Evolutionary conservation across 53 echinoderm and acorn worm genomes (phyloP), one percentile per base, ranked within the genome.

Genomic region (Holothuria leucospilota): DNA sequence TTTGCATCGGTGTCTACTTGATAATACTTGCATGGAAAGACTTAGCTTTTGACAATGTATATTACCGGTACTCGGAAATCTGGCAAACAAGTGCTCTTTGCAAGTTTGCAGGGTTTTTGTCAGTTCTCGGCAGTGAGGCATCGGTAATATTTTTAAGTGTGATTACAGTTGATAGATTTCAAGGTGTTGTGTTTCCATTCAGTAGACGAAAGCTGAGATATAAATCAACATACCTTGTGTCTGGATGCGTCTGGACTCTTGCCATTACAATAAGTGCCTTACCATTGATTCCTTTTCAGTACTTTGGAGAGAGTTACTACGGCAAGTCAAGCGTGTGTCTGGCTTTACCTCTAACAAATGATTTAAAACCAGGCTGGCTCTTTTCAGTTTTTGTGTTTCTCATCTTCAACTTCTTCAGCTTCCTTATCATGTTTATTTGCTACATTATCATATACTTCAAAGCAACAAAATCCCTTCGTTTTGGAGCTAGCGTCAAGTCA

Each of bases 1-100:
- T 96, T 29, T 69, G 94, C 25, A 94, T 96, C 92, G 96, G 96
- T 16, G 81, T 96, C 21, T 96, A 96, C 61, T 88, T 96, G 39
- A 87, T 94, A 14, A 86, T 92, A 5, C 89, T 96, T 69, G 96
- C 89, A 18, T 74, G 88, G 51, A 90, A 92, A 86, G 96, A 94
- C 71, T 88, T 92, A 24, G 21, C 25, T 58, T 84, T 68, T 20
- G 30, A 60, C 13, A 67, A 26, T 64, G 51, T 38, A 2, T 84
- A 84, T 41, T 20, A 39, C 21, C 13, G 6, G 21, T 84, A 64
- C 18, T 52, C 64, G 1, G 84, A 84, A 39, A 20, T 20, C 7
- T 84, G 84, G 84, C 64, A 49, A 52, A 67, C 21, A 26, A 59
- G 81, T 29, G 21, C 23, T 59, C 18, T 71, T n/a, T 85, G 85